Base-by-base conservation (phyloP, 2,797 vertebrate species). In the Apogon talboti region DNA sequence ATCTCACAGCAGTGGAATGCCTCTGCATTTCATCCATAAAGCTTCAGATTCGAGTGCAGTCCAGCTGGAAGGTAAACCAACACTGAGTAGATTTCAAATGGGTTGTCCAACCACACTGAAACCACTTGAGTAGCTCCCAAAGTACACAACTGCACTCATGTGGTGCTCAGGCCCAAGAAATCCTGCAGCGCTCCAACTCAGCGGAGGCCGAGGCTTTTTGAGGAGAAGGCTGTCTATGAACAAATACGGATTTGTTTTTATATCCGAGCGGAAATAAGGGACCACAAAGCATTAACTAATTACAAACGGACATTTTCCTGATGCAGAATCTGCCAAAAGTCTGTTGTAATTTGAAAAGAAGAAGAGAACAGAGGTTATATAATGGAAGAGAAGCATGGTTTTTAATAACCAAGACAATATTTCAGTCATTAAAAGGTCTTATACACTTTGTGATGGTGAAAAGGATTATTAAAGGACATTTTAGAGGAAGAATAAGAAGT, bases 91-190 rank as follows among this genome's bases (percentile, higher is more conserved):
- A 46, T 56, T 66, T 58, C 52, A 69, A 80, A 80, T 75, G 79
- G 58, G 28, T 66, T 64, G 67, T 79, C 40, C 65, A 66, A 85
- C 77, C 85, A 51, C 78, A 66, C 9, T 6, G 16, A 63, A 81
- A 67, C 75, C 83, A 77, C 75, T 73, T 75, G 53, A 84, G 80
- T 46, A 19, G 10, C 11, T 76, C 66, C 76, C 61, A 82, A 78
- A 83, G 74, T 72, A 84, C 38, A 81, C 79, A 81, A 13, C 55
- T 38, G 45, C 54, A 24, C 43, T 71, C 77, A 72, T 71, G 52
- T 74, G 77, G 73, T 63, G 42, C 42, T 73, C 46, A 14, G 52
- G 49, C 44, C 15, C 24, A 13, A 44, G 47, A 42, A 15, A 14
- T 51, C 44, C 16, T 28, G 64, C 42, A 5, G 19, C 13, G 14